A percentile compares a stretch with the other conserved stretches of the same genome.
Evolutionary conservation across 2,797 vertebrate species (phyloP).

Genomic region (Paramormyrops hopkinsi): DNA sequence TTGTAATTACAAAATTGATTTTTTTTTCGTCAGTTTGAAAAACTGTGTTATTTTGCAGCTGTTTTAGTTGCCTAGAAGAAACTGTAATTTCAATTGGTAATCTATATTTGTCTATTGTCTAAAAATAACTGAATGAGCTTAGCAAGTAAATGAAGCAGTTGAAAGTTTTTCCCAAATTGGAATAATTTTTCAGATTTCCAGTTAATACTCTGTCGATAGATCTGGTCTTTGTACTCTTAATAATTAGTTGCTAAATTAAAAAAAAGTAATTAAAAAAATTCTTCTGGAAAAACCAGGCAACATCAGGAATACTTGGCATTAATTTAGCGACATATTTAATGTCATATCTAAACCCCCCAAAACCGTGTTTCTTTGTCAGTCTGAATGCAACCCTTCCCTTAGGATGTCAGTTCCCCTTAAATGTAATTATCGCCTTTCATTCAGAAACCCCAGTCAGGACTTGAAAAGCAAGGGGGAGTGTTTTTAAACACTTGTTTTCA

Average conservation of each 20-base stretch:
- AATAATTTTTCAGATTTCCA: not conserved
- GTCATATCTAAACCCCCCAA: not conserved
- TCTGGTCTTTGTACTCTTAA: not conserved
- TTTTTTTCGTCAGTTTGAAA: not conserved
- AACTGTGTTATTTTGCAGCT: not conserved
- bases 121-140: not conserved
- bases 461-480: constrained; percentile 3
- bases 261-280: not conserved
- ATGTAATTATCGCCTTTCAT: not conserved
- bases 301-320: not conserved
- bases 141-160: not conserved
- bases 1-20: not conserved
- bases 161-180: not conserved
- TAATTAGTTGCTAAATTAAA: not conserved
- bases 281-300: not conserved
- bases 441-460: not conserved
- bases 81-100: not conserved
- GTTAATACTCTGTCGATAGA: not conserved
- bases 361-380: not conserved
- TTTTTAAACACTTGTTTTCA: not conserved
- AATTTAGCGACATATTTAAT: not conserved
- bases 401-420: not conserved
- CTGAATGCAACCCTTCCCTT: not conserved
- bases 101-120: not conserved
- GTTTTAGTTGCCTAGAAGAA: not conserved